Base-by-base conservation (phyloP, 2,113 vertebrate species). In the Epinephelus moara region DNA sequence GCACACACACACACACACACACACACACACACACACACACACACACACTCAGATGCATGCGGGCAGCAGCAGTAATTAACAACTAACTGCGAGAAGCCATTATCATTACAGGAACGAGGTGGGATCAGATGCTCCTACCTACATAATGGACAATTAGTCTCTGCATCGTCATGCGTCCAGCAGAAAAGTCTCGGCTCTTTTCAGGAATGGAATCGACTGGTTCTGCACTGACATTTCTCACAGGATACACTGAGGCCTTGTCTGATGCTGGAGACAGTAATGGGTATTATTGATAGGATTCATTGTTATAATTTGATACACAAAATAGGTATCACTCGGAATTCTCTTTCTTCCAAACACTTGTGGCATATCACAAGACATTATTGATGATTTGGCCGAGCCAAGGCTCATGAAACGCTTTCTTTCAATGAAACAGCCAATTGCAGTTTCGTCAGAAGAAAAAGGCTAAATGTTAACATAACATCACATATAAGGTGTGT, bases 31-130 rank as follows among this genome's bases (percentile, higher is more conserved):
- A 30, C 4, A 30, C 77, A 33, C 73, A 50, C 52, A 82, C 57
- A 79, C 49, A 23, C 52, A 47, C 53, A 67, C 27, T 21, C 33
- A 80, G n/a, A 63, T 47, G 37, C 72, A 66, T 49, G 53, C 30
- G 25, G 66, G 77, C 81, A 82, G 81, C 81, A 83, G 82, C 60
- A 82, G 85, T 89, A 92, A 93, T 92, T 93, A 93, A 92, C 85
- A 82, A 75, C 71, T 61, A 86, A 75, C 88, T 69, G 78, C 13
- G 23, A 87, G 87, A 67, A 76, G 88, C 77, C 68, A 85, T 92
- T 91, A 86, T 87, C 85, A 74, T 90, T 86, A 86, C 60, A 86
- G 81, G 79, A 86, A 88, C 11, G 80, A 88, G 87, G 85, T 85
- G 84, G 87, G 89, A 82, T 88, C 80, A 37, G 75, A 88, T 68